Conservation (phyloP, 2,113 vertebrate species). For the Xiphophorus maculatus region DNA sequence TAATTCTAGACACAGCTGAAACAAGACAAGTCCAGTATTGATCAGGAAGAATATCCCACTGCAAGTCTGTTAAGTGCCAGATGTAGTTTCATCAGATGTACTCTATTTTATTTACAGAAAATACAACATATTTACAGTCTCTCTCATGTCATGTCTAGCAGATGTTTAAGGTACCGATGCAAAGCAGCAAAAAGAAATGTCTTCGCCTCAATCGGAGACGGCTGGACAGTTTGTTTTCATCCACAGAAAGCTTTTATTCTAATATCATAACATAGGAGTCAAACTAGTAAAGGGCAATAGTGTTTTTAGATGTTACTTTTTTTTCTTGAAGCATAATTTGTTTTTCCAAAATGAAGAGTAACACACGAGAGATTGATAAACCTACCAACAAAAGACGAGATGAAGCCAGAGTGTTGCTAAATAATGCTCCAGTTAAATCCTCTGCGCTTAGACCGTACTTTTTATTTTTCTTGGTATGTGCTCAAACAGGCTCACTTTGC, state of each 20-base stretch:
- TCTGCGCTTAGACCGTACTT: conserved; percentile 36
- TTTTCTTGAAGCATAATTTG: conserved; percentile 24
- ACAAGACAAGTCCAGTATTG: conserved; percentile 58
- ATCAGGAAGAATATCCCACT: conserved; percentile 31
- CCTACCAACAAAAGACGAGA: conserved; percentile 28
- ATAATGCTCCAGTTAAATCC: conserved; percentile 35
- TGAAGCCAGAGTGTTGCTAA: conserved; percentile 44
- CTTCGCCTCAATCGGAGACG: conserved; percentile 16
- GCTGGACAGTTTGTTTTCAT: conserved; percentile 30
- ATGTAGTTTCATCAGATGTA: conserved; percentile 59
- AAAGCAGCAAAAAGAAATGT: conserved; percentile 25
- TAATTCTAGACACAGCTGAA: conserved; percentile 68
- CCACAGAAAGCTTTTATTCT: conserved; percentile 27
- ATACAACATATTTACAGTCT: conserved; percentile 71
- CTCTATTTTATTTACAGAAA: conserved; percentile 73
- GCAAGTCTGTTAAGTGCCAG: conserved; percentile 64
- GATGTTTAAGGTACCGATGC: conserved; percentile 60
- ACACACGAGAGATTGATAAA: conserved; percentile 15
- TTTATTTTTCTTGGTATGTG: conserved; percentile 31
- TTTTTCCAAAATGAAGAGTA: conserved; percentile 21
- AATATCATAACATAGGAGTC: conserved; percentile 26
- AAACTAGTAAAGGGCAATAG: conserved; percentile 42
- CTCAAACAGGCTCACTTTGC: conserved; percentile 29
- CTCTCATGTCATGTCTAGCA: conserved; percentile 18
- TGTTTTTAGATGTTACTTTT: conserved; percentile 41